Conservation (phyloP, 2,888 invertebrate genomes). For the Tanytarsus gracilentus region DNA sequence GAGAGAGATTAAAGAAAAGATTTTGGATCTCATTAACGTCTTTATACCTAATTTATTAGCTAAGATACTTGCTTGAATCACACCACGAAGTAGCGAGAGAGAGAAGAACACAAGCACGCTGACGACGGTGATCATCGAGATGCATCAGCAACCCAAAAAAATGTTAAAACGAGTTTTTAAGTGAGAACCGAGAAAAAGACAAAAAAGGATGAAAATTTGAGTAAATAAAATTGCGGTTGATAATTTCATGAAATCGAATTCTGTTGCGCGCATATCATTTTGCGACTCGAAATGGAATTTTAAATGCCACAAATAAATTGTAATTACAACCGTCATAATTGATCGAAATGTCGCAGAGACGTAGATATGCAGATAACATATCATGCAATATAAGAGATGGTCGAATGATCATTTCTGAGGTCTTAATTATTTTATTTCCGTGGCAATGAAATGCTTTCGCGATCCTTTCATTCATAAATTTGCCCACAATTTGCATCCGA, state of each 20-base stretch:
- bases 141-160: too few species aligned
- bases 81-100: not conserved
- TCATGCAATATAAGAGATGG: not conserved
- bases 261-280: too few species aligned
- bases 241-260: conserved; percentile 1
- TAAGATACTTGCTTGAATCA: conserved; percentile 4
- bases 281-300: not conserved
- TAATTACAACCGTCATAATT: conserved; percentile 5
- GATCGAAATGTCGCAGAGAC: not conserved
- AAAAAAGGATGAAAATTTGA: not conserved
- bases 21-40: conserved; percentile 26
- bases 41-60: conserved; percentile 25
- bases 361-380: not conserved
- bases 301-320: not conserved
- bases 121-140: too few species aligned
- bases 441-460: not conserved
- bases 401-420: not conserved
- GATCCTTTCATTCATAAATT: conserved; percentile 9
- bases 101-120: not conserved
- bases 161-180: not conserved
- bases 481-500: not conserved
- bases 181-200: not conserved
- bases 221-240: conserved; percentile 3
- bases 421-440: conserved; percentile 9
- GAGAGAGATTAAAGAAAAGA: conserved; percentile 27